Evolutionary conservation across 2,888 invertebrate species (phyloP), one percentile per base, ranked within the genome.

Genomic region (Euclidia mi): DNA sequence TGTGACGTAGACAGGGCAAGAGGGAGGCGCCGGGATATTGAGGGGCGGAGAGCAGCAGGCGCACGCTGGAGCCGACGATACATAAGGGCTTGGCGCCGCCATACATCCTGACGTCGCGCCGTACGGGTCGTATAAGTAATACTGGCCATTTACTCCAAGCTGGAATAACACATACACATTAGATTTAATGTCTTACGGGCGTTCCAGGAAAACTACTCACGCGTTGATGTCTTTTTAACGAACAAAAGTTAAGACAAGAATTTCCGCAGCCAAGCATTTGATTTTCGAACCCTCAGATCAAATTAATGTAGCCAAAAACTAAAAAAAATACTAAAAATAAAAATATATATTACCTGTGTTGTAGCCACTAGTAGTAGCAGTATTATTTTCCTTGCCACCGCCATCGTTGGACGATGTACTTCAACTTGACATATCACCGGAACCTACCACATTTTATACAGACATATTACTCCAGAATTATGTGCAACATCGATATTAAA

Each of bases 1-100:
- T 2, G 85, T 81, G 7, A 92, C 78, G 61, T 90, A 90, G 46
- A 91, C 76, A 0, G 92, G 92, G 0, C 84, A 67, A 0, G 81
- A 58, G 0, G 82, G 78, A 0, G 85, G 82, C 0, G 81, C 76
- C 0, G 85, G 79, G 6, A 83, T 70, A 3, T 81, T 64, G 35
- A 85, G 29, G 0, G 82, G 78, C 6, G 79, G 74, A 1, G 76
- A 49, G 44, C 77, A 77, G 60, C 76, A 79, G 2, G 72, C 45
- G 32, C 71, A 83, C 0, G 55, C 38, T 9, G 65, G 76, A 34
- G 71, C 43, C 7, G 79, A 70, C 0, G 82, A 48, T 7, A 70
- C 61, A 34, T 71, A 73, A 11, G 65, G 65, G 34, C 63, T 46
- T 9, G 71, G 37, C 6, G 47, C 3, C 1, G 74, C 14, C 14